phyloP scores from a whole-genome alignment of 2,113 vertebrate species.

The Syngnathoides biaculeatus region DNA sequence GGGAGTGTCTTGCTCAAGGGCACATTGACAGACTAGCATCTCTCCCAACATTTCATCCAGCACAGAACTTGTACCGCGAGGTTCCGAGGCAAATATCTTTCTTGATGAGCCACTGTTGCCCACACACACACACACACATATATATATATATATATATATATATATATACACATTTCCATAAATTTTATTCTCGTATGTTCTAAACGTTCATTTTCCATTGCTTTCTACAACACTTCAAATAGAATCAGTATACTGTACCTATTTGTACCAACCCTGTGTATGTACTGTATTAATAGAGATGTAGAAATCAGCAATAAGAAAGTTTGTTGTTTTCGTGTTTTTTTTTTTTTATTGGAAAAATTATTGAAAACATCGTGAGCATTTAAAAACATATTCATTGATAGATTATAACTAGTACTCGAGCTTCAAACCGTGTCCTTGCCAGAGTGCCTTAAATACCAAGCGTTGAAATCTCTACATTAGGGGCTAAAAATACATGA shows the following conservation, averaged over 20 bases:
- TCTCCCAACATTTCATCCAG: too few relatives aligned
- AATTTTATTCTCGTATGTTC: too few relatives aligned
- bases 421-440: slow-evolving; percentile 58
- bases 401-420: slow-evolving; percentile 71
- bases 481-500: slow-evolving; percentile 70
- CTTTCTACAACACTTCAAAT: not conserved
- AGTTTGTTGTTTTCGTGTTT: slow-evolving; percentile 46
- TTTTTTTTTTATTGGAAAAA: slow-evolving; percentile 66
- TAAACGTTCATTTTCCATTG: not conserved
- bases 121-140: not conserved
- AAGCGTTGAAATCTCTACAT: slow-evolving; percentile 63
- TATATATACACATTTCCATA: not conserved
- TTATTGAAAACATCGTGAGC: slow-evolving; percentile 65
- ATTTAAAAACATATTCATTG: slow-evolving; percentile 67
- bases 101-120: not conserved
- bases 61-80: too few relatives aligned
- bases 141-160: too few relatives aligned
- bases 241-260: too few relatives aligned
- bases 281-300: not conserved
- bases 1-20: too few relatives aligned
- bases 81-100: not conserved
- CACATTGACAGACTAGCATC: too few relatives aligned
- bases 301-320: slow-evolving; percentile 5
- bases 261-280: too few relatives aligned
- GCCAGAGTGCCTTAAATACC: slow-evolving; percentile 64